These are phyloP conservation scores for Cosmia pyralina DNA, from an alignment of 2,888 invertebrate species.

Conservation along the genomic window DNA sequence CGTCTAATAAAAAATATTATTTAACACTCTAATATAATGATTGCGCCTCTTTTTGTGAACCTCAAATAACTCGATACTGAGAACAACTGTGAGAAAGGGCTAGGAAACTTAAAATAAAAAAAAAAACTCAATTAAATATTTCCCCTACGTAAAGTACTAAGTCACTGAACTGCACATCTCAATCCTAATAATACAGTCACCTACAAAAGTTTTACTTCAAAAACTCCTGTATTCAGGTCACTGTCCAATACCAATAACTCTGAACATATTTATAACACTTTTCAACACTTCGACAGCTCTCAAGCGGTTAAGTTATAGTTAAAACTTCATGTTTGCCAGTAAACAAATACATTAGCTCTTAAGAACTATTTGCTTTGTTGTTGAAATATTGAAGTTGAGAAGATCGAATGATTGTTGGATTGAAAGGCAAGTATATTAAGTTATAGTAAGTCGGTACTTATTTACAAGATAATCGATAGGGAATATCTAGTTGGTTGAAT, in stretches of 20 bases:
- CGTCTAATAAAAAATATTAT: neutral
- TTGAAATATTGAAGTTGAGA: constrained; percentile 25
- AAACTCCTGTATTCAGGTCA: constrained; percentile 27
- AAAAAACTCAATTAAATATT: neutral
- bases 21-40: neutral
- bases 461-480: neutral
- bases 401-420: constrained; percentile 14
- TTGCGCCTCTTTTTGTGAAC: neutral
- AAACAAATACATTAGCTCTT: constrained; percentile 58
- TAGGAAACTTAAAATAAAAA: too few species aligned
- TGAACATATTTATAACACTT: constrained; percentile 43
- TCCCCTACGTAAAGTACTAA: neutral
- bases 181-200: constrained; percentile 12
- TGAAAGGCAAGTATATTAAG: constrained; percentile 17
- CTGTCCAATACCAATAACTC: constrained; percentile 39
- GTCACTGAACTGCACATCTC: constrained; percentile 6
- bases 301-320: constrained; percentile 50
- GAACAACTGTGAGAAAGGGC: neutral
- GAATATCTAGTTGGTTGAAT: too few species aligned
- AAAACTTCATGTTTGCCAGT: constrained; percentile 42
- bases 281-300: constrained; percentile 55
- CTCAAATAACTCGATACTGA: neutral
- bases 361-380: constrained; percentile 10
- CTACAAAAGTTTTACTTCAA: constrained; percentile 25
- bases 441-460: neutral